Evolutionary conservation across 2,113 vertebrate genomes (phyloP).

Genomic region (Erythrocebus patas): DNA sequence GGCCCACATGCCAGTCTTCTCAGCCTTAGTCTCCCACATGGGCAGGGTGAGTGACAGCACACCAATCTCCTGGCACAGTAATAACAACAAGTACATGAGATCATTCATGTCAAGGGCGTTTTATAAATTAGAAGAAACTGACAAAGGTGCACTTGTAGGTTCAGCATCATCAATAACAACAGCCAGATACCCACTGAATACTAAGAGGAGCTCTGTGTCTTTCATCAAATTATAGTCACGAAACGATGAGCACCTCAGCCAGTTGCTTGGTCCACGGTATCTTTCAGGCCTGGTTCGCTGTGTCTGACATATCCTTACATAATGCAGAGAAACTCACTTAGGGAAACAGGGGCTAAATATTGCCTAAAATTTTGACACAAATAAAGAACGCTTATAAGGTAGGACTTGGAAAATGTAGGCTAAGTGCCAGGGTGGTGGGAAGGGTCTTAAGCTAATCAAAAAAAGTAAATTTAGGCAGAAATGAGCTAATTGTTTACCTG

Average conservation of each 20-base stretch:
- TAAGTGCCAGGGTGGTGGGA: neutral
- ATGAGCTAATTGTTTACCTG: neutral
- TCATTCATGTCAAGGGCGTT: neutral
- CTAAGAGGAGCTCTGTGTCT: neutral
- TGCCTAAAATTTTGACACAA: neutral
- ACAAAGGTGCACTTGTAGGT: neutral
- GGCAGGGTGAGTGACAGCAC: neutral
- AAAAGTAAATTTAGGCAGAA: neutral
- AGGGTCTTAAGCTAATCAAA: neutral
- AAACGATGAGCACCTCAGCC: rapidly evolving
- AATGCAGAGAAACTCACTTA: neutral
- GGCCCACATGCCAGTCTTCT: neutral
- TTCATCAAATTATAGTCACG: neutral
- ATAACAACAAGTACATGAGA: neutral
- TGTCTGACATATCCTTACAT: neutral
- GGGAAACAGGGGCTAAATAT: slow-evolving; percentile 16
- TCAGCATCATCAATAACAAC: neutral
- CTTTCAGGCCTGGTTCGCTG: neutral
- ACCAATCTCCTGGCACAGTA: neutral
- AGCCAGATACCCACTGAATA: neutral
- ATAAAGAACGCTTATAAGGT: neutral
- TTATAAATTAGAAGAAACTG: neutral
- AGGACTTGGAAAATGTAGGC: neutral
- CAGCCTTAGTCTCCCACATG: neutral
- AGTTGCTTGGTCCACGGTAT: rapidly evolving